Percentiles rank a stretch among this genome's conserved stretches.
phyloP scores from a whole-genome alignment of 2,113 vertebrate genomes.

The Panthera tigris region DNA sequence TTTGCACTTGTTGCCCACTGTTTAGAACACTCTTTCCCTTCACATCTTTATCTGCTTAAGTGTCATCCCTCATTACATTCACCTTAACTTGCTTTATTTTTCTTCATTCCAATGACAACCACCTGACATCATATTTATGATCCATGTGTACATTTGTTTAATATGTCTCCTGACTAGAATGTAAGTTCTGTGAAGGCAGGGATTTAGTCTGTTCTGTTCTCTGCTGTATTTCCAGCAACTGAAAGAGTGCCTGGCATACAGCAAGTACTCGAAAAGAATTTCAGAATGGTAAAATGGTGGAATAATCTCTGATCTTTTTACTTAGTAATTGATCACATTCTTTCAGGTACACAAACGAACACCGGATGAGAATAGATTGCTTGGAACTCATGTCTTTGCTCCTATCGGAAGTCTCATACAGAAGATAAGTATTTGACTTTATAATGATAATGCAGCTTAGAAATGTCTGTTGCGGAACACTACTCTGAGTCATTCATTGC shows the following conservation, averaged over 20 bases:
- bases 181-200: neutral
- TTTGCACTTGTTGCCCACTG: neutral
- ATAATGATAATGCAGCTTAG: neutral
- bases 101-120: neutral
- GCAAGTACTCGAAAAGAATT: neutral
- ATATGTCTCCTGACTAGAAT: neutral
- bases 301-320: neutral
- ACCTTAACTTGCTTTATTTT: neutral
- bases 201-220: neutral
- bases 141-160: neutral
- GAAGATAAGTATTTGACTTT: neutral
- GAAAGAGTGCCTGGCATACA: neutral
- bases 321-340: neutral
- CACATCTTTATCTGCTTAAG: neutral
- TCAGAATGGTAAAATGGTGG: neutral
- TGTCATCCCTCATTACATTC: neutral
- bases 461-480: neutral
- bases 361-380: neutral
- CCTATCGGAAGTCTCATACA: neutral
- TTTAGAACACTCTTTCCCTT: neutral
- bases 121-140: neutral
- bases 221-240: neutral
- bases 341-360: neutral
- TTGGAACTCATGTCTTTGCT: neutral
- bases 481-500: neutral